Conservation (phyloP, 30 jellyfish, hydroid and myxozoan genomes). For the Hydractinia echinata region DNA sequence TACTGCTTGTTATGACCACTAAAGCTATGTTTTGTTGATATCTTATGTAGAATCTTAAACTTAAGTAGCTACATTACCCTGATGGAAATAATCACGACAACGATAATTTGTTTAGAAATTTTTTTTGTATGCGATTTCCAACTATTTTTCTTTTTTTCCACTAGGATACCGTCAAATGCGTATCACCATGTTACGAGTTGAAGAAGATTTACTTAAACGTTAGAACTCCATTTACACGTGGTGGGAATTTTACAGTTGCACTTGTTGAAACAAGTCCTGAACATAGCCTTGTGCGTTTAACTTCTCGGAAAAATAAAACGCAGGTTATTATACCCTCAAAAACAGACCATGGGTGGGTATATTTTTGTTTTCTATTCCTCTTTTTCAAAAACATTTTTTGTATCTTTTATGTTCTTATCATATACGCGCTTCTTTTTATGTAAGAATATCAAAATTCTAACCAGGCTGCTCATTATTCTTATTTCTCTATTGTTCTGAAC, state of each 20-base stretch:
- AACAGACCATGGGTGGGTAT: slow-evolving; percentile 50
- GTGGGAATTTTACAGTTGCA: slow-evolving; percentile 60
- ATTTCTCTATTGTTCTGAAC: too few species aligned
- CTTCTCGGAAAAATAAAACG: slow-evolving; percentile 19
- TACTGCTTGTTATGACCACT: not conserved
- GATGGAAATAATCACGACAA: not conserved
- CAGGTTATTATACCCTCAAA: slow-evolving; percentile 48
- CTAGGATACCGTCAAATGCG: slow-evolving; percentile 59
- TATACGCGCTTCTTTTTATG: too few species aligned
- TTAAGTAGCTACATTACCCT: too few species aligned
- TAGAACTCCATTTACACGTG: slow-evolving; percentile 63
- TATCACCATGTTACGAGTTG: slow-evolving; percentile 85
- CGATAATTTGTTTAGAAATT: not conserved
- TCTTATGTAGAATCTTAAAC: too few species aligned
- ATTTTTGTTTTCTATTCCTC: not conserved
- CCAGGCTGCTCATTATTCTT: too few species aligned
- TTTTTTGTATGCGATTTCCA: too few species aligned
- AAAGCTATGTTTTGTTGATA: not conserved
- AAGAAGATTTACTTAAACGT: slow-evolving; percentile 46
- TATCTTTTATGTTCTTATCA: too few species aligned
- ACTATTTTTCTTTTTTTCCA: not conserved
- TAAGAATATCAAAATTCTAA: too few species aligned
- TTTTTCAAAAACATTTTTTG: too few species aligned
- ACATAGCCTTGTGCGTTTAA: not conserved
- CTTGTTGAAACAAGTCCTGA: slow-evolving; percentile 70